A percentile compares a stretch with the other conserved stretches of the same genome.
Evolutionary conservation across 1,140 invertebrate species (phyloP).

Genomic region (Gonioctena quinquepunctata): DNA sequence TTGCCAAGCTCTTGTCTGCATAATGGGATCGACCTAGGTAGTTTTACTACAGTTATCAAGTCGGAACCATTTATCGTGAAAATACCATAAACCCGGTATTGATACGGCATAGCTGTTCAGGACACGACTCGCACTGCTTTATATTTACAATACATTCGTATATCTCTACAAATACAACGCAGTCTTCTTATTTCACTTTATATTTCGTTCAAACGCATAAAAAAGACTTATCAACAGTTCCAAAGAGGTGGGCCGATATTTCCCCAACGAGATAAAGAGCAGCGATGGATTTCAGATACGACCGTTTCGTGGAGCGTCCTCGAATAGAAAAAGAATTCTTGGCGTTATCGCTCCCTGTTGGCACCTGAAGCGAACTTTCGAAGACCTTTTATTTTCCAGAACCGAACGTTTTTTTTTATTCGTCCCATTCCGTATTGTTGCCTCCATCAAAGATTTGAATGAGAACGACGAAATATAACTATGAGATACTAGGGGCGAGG

Average conservation of each 20-base stretch:
- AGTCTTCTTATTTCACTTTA: too few relatives aligned
- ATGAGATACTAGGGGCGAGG: too few relatives aligned
- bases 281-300: neutral
- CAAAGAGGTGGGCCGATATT: neutral
- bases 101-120: too few relatives aligned
- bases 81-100: too few relatives aligned
- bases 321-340: slow-evolving; percentile 1
- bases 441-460: neutral
- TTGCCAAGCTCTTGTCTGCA: too few relatives aligned
- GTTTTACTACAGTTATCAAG: too few relatives aligned
- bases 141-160: too few relatives aligned
- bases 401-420: neutral
- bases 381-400: slow-evolving; percentile 1
- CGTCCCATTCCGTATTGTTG: neutral
- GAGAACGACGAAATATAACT: neutral
- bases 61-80: too few relatives aligned
- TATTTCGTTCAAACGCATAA: too few relatives aligned
- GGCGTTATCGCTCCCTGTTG: neutral
- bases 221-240: neutral
- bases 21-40: too few relatives aligned
- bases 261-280: neutral
- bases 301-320: neutral
- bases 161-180: too few relatives aligned
- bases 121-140: too few relatives aligned
- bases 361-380: neutral